Base-by-base conservation (phyloP, 2,888 invertebrate species). In the Drosophila kanekoi region DNA sequence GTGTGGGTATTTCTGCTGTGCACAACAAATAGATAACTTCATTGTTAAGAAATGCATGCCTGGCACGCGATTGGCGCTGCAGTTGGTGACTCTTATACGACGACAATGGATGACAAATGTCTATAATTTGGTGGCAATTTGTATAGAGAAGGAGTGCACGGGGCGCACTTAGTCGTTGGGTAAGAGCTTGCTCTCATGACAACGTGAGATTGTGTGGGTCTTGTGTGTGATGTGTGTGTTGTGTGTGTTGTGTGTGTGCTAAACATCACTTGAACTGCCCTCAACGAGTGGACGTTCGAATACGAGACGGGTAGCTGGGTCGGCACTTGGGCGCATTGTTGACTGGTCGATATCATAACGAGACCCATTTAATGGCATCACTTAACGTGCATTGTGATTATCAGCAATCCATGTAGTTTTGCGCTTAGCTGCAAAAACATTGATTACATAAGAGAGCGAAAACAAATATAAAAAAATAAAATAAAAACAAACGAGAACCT, bases 261-360 rank as follows among this genome's bases (percentile, higher is more conserved):
- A 57, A 74, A 64, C 73, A 74, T 51, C 57, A 64, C 75, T 74
- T 74, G 74, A 74, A 74, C 74, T 65, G 61, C 44, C 57, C 54
- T 56, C 49, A 43, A 57, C 47, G 57, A 63, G 51, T 62, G 67
- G 40, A 37, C 54, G 48, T 48, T 47, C 11, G 35, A 43, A 49
- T 57, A 16, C 13, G 51, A 45, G 23, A 37, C 48, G 23, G 38
- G 58, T 49, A 53, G 65, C 44, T 37, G 54, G 45, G 64, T 40
- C 52, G 57, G 18, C 60, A 68, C 47, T 53, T 48, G 65, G 60
- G 8, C 32, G 44, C 49, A 44, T 57, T 61, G 69, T 69, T 73
- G 59, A 64, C 74, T 51, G 32, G 47, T 51, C 57, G 73, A 73
- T 64, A 69, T 60, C 60, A 69, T 63, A 69, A 73, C 59, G 59